These are phyloP conservation scores for Bubo blakistoni DNA, from an alignment of 2,113 vertebrate genomes.

Conservation along the genomic window DNA sequence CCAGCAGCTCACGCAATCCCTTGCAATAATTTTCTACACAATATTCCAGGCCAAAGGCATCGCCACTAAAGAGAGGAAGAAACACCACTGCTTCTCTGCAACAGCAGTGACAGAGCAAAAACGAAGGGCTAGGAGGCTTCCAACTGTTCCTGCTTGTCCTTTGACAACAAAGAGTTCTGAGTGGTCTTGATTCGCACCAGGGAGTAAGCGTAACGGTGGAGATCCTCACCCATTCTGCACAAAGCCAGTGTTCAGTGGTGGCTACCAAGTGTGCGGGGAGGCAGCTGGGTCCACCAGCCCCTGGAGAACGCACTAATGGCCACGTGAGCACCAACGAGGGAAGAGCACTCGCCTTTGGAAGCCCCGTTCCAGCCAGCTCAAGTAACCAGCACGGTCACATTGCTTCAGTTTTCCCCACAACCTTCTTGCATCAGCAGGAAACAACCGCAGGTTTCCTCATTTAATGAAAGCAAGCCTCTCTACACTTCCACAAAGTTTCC, in stretches of 20 bases:
- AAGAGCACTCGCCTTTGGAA: neutral
- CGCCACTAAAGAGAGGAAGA: neutral
- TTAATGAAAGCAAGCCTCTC: neutral
- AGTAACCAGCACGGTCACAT: neutral
- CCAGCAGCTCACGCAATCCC: neutral
- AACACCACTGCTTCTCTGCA: neutral
- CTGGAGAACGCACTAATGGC: neutral
- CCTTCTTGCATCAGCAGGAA: neutral
- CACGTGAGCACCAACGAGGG: fast-evolving
- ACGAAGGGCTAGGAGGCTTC: neutral
- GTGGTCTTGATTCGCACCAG: neutral
- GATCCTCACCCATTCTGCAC: neutral
- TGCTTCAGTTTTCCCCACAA: neutral
- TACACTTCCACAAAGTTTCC: neutral
- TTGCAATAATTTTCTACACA: neutral
- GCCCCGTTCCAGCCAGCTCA: neutral
- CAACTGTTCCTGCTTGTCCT: neutral
- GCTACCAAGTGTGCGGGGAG: neutral
- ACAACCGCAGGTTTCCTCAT: neutral
- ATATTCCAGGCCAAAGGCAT: neutral
- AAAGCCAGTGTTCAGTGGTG: neutral
- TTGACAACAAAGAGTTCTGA: neutral
- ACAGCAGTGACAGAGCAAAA: neutral
- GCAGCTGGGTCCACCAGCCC: neutral
- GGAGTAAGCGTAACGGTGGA: neutral